Conservation (phyloP, 1,140 invertebrate genomes). For the Eumeta japonica region DNA sequence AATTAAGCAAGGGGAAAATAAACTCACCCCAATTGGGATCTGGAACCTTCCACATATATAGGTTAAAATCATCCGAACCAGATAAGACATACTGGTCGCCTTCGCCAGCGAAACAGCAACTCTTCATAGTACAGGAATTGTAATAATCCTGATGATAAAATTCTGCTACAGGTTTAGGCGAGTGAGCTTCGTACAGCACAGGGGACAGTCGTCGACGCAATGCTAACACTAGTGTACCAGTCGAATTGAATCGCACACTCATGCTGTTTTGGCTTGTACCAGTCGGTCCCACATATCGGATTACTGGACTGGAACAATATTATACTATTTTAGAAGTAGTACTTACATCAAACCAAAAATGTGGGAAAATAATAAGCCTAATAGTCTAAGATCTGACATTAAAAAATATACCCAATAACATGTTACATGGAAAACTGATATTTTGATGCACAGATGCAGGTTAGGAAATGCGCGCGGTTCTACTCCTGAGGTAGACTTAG, state of each 20-base stretch:
- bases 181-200: slow-evolving; percentile 74
- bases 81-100: slow-evolving; percentile 87
- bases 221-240: slow-evolving; percentile 77
- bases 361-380: not conserved
- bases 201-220: slow-evolving; percentile 80
- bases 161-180: slow-evolving; percentile 70
- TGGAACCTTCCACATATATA: slow-evolving; percentile 92
- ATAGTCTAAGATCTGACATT: no score
- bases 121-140: slow-evolving; percentile 97
- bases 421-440: no score
- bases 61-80: slow-evolving; percentile 92
- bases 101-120: slow-evolving; percentile 89
- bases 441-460: no score
- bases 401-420: no score
- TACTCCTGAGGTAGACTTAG: no score
- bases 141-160: slow-evolving; percentile 92
- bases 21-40: no score
- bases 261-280: slow-evolving; percentile 78
- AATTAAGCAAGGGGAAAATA: no score
- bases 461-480: no score
- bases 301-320: slow-evolving; percentile 57
- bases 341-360: not conserved
- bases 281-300: slow-evolving; percentile 69
- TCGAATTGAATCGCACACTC: slow-evolving; percentile 85
- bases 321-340: not conserved